Conservation (phyloP, 2,113 vertebrate genomes). For the Misgurnus mizolepis region DNA sequence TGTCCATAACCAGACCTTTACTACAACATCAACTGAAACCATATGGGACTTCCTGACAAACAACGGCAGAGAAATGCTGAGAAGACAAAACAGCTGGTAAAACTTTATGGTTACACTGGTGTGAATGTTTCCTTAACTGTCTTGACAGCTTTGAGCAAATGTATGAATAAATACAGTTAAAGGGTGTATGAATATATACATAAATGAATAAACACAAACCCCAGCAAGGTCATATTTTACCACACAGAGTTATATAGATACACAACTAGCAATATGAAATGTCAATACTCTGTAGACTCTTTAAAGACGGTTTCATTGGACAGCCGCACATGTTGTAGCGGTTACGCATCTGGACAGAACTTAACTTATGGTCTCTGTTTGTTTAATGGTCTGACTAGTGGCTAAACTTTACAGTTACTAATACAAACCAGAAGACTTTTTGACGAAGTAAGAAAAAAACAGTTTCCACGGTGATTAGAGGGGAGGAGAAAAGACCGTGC, state of each 20-base stretch:
- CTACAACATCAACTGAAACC: neutral
- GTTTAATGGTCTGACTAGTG: too few species aligned
- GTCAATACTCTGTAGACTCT: too few species aligned
- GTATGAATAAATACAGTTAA: neutral
- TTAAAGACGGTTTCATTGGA: too few species aligned
- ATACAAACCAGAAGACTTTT: slow-evolving; percentile 34
- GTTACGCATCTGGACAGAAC: too few species aligned
- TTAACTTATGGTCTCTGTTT: too few species aligned
- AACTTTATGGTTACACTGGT: neutral
- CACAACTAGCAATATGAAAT: too few species aligned
- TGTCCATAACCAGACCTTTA: neutral
- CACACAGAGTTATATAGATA: too few species aligned
- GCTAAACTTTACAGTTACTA: too few species aligned
- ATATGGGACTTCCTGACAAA: neutral
- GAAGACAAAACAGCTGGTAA: neutral
- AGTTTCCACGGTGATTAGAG: slow-evolving; percentile 55
- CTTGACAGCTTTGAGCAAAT: neutral
- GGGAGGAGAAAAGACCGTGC: slow-evolving; percentile 49
- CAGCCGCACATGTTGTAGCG: too few species aligned
- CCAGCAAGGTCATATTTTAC: neutral
- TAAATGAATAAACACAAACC: neutral
- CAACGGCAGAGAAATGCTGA: neutral
- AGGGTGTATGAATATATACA: neutral
- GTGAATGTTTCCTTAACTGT: neutral
- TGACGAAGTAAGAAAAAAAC: slow-evolving; percentile 47